Evolutionary conservation across 2,888 invertebrate species (phyloP), one percentile per base, ranked within the genome.

Genomic region (Dorcus hopei): DNA sequence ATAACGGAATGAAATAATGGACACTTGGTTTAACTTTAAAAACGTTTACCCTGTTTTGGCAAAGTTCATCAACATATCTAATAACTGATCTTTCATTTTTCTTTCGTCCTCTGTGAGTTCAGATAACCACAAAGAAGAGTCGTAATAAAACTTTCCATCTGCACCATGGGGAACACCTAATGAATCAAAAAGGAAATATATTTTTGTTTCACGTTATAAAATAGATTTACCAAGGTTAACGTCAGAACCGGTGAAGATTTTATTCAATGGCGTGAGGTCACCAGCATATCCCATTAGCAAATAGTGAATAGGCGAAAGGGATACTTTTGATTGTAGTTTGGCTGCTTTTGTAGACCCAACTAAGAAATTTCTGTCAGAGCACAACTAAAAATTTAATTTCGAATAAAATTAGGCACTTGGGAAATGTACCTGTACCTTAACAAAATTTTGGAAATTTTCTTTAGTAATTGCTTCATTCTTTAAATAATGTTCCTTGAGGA

Each of bases 281-380:
- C n/a, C 49, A 8, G 14, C 9, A 47, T 59, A 59, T 3, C 56
- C 59, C 50, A 53, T 54, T 45, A 59, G 6, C n/a, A 59, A 87
- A 54, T 83, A 77, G 75, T 83, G 85, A 1, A 85, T 81, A 0
- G 86, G 85, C 63, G 82, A 81, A 9, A 79, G 76, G 1, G 66
- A 65, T n/a, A 61, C 66, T 45, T 66, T 55, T 8, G 71, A 62
- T 49, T 75, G 74, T 16, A 68, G 16, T 57, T 69, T 67, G 11
- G 70, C 41, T 2, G 72, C 65, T 52, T 64, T 64, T 56, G 72
- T 72, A 2, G 65, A 54, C 49, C 68, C 70, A 4, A 65, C 52
- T 4, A 70, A 71, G 82, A 88, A 51, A 81, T 80, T 70, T 84
- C 87, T 55, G 39, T 59, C 56, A 1, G 53, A 26, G 14, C 55